phyloP scores from a whole-genome alignment of 2,888 invertebrate species.

The Pinctada fucata region DNA sequence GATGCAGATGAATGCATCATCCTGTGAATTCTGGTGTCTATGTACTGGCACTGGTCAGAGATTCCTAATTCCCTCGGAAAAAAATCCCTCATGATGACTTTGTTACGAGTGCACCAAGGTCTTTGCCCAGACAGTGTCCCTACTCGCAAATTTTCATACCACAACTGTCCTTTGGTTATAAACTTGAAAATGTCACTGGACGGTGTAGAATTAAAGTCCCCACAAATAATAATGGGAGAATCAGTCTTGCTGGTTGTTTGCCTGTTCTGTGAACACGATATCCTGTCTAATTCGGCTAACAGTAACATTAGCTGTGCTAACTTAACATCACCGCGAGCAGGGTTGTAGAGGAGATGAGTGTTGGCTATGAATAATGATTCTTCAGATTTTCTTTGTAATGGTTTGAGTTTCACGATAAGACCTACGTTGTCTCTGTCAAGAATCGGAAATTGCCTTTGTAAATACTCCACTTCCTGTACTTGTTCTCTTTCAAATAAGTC shows the following conservation, averaged over 20 bases:
- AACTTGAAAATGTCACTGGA: constrained; percentile 85
- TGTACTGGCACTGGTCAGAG: constrained; percentile 78
- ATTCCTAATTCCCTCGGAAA: constrained; percentile 76
- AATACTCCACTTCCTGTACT: constrained; percentile 85
- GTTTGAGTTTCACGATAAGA: constrained; percentile 85
- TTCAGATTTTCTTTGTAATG: constrained; percentile 65
- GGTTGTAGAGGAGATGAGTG: constrained; percentile 96
- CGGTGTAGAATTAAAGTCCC: constrained; percentile 94
- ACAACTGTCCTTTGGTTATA: constrained; percentile 82
- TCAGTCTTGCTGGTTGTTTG: not conserved
- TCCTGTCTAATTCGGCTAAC: constrained; percentile 89
- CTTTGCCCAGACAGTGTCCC: constrained; percentile 75
- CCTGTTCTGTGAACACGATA: constrained; percentile 75
- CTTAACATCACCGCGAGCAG: constrained; percentile 90
- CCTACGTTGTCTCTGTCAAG: constrained; percentile 93
- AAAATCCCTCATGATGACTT: constrained; percentile 53
- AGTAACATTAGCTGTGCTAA: constrained; percentile 91
- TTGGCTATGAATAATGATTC: constrained; percentile 86
- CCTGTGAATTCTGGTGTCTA: constrained; percentile 15
- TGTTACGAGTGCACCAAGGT: constrained; percentile 54
- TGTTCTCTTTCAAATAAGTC: constrained; percentile 84
- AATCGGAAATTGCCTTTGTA: constrained; percentile 75
- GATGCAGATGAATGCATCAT: not conserved
- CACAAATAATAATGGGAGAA: constrained; percentile 89
- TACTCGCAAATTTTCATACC: constrained; percentile 69